phyloP scores from a whole-genome alignment of 2,888 invertebrate species.

The Archaeoteleia sp. region DNA sequence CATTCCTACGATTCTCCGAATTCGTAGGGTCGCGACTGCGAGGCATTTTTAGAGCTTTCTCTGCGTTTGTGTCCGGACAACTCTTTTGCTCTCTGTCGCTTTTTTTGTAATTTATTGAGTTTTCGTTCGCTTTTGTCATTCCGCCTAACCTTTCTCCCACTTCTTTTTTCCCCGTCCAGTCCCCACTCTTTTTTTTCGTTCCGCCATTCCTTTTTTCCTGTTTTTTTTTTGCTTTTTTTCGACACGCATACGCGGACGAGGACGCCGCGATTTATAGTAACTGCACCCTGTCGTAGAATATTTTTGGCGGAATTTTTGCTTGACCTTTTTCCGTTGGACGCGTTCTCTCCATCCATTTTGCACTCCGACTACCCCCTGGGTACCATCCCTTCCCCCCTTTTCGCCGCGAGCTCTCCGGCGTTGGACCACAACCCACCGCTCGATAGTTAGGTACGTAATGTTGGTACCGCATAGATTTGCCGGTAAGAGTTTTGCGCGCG shows the following conservation, averaged over 20 bases:
- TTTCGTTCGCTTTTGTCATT: slow-evolving; percentile 45
- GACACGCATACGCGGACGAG: slow-evolving; percentile 52
- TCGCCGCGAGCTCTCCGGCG: slow-evolving; percentile 7
- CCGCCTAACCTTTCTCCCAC: slow-evolving; percentile 20
- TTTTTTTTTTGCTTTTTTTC: slow-evolving; percentile 28
- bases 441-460: slow-evolving; percentile 49
- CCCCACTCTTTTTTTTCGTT: slow-evolving; percentile 11
- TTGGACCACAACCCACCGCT: slow-evolving; percentile 49
- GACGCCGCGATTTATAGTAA: slow-evolving; percentile 68
- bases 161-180: slow-evolving; percentile 5
- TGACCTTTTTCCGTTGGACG: slow-evolving; percentile 53
- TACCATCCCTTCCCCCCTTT: slow-evolving; percentile 23
- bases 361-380: slow-evolving; percentile 45
- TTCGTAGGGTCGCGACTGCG: slow-evolving; percentile 42
- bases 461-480: slow-evolving; percentile 41
- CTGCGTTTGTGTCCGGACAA: slow-evolving; percentile 41
- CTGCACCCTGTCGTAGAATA: slow-evolving; percentile 67
- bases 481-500: slow-evolving; percentile 17
- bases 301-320: slow-evolving; percentile 67
- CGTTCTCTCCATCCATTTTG: slow-evolving; percentile 50
- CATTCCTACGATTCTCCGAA: slow-evolving; percentile 49
- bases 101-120: slow-evolving; percentile 51
- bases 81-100: slow-evolving; percentile 34
- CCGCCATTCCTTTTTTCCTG: slow-evolving; percentile 22
- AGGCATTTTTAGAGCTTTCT: slow-evolving; percentile 56